phyloP scores from a whole-genome alignment of 1,140 invertebrate species.

The Eulimnadia texana region DNA sequence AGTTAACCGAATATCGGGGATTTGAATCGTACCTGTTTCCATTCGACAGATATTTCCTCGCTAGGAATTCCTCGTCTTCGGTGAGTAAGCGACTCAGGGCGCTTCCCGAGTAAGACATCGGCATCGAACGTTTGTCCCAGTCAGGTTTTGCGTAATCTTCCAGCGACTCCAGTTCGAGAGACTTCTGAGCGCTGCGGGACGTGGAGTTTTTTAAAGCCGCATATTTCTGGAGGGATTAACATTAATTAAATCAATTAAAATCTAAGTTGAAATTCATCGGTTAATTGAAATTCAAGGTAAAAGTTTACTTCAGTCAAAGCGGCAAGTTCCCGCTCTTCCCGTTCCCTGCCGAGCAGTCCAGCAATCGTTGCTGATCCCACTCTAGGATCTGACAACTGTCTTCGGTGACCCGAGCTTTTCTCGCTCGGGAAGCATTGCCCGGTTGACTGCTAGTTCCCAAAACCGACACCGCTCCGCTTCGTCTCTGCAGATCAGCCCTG shows the following conservation, averaged over 20 bases:
- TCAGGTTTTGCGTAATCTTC: conserved; percentile 24
- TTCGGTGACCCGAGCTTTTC: conserved; percentile 33
- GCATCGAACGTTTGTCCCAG: conserved; percentile 6
- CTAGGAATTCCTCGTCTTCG: conserved; percentile 12
- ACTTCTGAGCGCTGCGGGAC: conserved; percentile 31
- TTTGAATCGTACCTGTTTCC: background rate
- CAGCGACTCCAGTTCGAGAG: conserved; percentile 35
- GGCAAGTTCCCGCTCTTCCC: conserved; percentile 1
- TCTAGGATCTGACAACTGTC: conserved; percentile 37
- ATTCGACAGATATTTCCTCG: background rate
- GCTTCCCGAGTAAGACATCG: conserved; percentile 12
- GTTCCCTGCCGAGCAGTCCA: background rate
- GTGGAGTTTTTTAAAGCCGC: conserved; percentile 15
- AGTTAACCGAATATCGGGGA: background rate
- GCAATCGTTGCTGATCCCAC: conserved; percentile 18
- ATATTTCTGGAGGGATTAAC: conserved; percentile 21
- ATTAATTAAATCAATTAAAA: conserved; percentile 1
- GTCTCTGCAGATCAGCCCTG: conserved; percentile 1
- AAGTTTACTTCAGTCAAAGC: background rate
- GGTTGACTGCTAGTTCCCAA: background rate
- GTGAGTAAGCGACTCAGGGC: conserved; percentile 12
- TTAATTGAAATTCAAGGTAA: background rate
- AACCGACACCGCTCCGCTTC: background rate
- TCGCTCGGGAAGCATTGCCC: conserved; percentile 16
- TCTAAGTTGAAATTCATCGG: conserved; percentile 1